phyloP scores from a whole-genome alignment of 1,140 invertebrate species.

The Platyscapa corneri region DNA sequence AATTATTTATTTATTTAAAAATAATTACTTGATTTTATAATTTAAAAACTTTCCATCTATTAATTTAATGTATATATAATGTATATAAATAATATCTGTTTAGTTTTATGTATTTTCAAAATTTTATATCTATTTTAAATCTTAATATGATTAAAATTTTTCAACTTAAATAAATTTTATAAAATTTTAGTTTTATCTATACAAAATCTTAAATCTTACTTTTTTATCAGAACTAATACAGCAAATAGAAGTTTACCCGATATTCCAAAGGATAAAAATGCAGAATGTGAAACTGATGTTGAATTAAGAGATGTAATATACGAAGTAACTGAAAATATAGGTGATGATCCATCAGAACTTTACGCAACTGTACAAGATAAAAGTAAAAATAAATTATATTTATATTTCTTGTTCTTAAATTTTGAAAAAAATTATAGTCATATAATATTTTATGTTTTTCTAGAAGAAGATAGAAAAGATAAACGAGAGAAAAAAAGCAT shows the following conservation, averaged over 20 bases:
- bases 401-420: slow-evolving; percentile 19
- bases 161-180: too few relatives aligned
- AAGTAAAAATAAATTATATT: slow-evolving; percentile 57
- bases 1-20: not conserved
- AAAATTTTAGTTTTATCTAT: too few relatives aligned
- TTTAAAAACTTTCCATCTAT: too few relatives aligned
- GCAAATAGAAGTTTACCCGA: slow-evolving; percentile 81
- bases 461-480: slow-evolving; percentile 63
- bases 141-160: too few relatives aligned
- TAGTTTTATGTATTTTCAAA: not conserved
- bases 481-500: slow-evolving; percentile 72
- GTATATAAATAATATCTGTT: too few relatives aligned
- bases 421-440: slow-evolving; percentile 31
- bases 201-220: too few relatives aligned
- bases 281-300: slow-evolving; percentile 61
- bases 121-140: too few relatives aligned
- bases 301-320: slow-evolving; percentile 72
- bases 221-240: slow-evolving; percentile 68
- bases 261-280: slow-evolving; percentile 76
- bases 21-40: too few relatives aligned
- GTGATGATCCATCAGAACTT: slow-evolving; percentile 78
- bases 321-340: slow-evolving; percentile 68
- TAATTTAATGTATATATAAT: too few relatives aligned
- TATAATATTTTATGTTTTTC: slow-evolving; percentile 26
- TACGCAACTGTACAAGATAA: slow-evolving; percentile 81